Evolutionary conservation across 2,113 vertebrate genomes (phyloP), one percentile per base, ranked within the genome.

Genomic region (Chaenogobius annularis): DNA sequence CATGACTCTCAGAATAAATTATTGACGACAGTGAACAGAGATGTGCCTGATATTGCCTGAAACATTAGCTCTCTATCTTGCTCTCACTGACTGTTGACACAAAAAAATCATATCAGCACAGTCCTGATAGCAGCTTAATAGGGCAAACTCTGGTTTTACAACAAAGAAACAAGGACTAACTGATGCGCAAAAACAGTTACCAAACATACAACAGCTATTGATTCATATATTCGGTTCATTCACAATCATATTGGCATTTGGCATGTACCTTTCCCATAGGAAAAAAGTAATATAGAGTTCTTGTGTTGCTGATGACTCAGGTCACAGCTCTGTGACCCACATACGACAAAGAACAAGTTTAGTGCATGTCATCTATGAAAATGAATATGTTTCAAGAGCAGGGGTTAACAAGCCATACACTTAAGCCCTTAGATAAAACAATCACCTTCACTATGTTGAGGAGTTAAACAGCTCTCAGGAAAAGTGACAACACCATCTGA

Each of bases 61-160:
- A 92, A 91, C 79, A 70, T 89, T 87, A 88, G 81, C 89, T 87
- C 23, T 75, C 77, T 72, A 55, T 87, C 81, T 82, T 68, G 86
- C 85, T 86, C 69, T 87, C 74, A 83, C 78, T 75, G 85, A 90
- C 88, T 85, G 85, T 81, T 77, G 85, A 85, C 79, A 84, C 85
- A 82, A 86, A 87, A 80, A 83, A 69, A 88, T 88, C 80, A 86
- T 86, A 85, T 89, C 87, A 88, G 90, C 86, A 89, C 84, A 90
- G 89, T 90, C 87, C 87, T 87, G 82, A 81, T 92, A 91, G 91
- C 91, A 92, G 91, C 91, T 87, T 92, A 87, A 83, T 82, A 92
- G 91, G 91, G 91, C 91, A 90, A 89, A 90, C 87, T 92, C 88
- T 90, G 87, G 85, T 91, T 86, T 87, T 88, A 89, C 87, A 89